A percentile compares a stretch with the other conserved stretches of the same genome.
Conservation (phyloP, 2,888 invertebrate species). For the Alitta virens region DNA sequence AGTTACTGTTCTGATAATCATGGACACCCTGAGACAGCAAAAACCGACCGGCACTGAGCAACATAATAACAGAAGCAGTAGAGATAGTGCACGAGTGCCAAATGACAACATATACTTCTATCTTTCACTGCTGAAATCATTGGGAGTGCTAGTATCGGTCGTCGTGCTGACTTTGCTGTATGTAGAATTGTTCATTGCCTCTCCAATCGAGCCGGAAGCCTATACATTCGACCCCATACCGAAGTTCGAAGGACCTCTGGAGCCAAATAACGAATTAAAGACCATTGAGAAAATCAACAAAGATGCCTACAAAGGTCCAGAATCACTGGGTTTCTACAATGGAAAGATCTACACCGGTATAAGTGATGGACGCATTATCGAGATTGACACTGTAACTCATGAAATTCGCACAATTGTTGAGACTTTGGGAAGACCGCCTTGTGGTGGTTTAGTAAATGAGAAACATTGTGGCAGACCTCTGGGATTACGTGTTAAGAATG, state of each 20-base stretch:
- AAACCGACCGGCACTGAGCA: no score
- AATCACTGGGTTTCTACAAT: constrained; percentile 68
- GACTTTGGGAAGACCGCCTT: constrained; percentile 44
- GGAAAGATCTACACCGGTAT: constrained; percentile 78
- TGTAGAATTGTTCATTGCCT: not conserved
- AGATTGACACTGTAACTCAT: constrained; percentile 37
- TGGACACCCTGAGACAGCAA: no score
- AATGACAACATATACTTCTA: no score
- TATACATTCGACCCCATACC: not conserved
- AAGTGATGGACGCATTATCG: constrained; percentile 48
- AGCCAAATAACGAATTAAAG: not conserved
- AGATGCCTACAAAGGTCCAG: constrained; percentile 75
- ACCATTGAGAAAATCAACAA: constrained; percentile 63
- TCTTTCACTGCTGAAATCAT: no score
- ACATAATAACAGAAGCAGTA: no score
- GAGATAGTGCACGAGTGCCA: no score
- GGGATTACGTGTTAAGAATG: constrained; percentile 73
- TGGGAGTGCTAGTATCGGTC: no score
- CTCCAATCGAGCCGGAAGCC: not conserved
- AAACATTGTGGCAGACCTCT: constrained; percentile 86
- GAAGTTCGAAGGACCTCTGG: not conserved
- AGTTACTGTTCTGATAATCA: no score
- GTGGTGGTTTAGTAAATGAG: constrained; percentile 65
- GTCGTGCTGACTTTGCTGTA: not conserved
- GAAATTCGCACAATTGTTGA: constrained; percentile 37